phyloP scores from a whole-genome alignment of 1,140 invertebrate genomes.

The Adelges cooleyi region DNA sequence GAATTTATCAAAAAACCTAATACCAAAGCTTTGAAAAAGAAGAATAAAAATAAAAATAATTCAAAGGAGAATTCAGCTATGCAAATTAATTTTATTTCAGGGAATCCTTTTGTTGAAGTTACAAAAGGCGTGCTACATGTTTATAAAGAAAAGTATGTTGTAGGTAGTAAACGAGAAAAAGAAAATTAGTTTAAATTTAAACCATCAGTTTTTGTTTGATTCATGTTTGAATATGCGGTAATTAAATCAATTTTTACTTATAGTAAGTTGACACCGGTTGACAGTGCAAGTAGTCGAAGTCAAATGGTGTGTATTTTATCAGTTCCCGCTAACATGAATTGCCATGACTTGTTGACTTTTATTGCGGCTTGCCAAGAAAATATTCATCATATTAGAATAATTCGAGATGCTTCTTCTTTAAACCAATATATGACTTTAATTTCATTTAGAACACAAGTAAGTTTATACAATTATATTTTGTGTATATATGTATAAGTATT shows the following conservation, averaged over 20 bases:
- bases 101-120: constrained; percentile 93
- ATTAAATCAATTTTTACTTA: too few relatives aligned
- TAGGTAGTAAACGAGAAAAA: too few relatives aligned
- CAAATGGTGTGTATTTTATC: constrained; percentile 83
- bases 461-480: constrained; percentile 7
- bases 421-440: constrained; percentile 97
- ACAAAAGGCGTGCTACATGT: constrained; percentile 93
- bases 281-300: constrained; percentile 50
- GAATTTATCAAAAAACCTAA: constrained; percentile 32
- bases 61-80: constrained; percentile 38
- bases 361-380: constrained; percentile 82
- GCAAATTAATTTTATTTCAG: constrained; percentile 75
- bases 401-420: constrained; percentile 64
- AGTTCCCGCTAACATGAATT: constrained; percentile 84
- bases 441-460: constrained; percentile 61
- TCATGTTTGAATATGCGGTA: too few relatives aligned
- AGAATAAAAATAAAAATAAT: constrained; percentile 36
- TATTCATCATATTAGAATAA: constrained; percentile 83
- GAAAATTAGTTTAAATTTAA: too few relatives aligned
- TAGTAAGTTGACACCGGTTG: constrained; percentile 46
- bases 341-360: constrained; percentile 88
- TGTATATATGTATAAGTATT: too few relatives aligned
- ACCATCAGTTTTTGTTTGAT: too few relatives aligned
- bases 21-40: constrained; percentile 32
- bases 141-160: constrained; percentile 86